Evolutionary conservation across 2,888 invertebrate species (phyloP), one percentile per base, ranked within the genome.

Genomic region (Cataglyphis livida): DNA sequence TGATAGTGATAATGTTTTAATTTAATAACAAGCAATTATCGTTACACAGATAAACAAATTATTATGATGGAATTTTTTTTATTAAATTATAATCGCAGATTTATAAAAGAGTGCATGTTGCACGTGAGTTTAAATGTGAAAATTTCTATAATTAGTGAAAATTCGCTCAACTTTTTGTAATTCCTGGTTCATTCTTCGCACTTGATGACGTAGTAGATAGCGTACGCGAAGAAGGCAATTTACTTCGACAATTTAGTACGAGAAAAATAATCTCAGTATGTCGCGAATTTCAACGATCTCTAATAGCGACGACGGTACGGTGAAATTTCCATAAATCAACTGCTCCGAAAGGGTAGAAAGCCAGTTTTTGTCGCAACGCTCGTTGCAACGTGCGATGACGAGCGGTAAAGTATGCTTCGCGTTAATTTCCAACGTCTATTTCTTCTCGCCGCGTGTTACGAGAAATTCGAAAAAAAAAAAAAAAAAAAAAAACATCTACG

Each of bases 261-360:
- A 35, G 48, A 61, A 65, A 66, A 41, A 51, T 35, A 74, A 61
- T 61, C n/a, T 44, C 44, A 5, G 15, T 62, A 32, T 10, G 44
- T 44, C 48, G 44, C 48, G 48, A 75, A 35, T 48, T 65, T 75
- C 48, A 66, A 38, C 48, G 75, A 75, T 75, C 65, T 32, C 32
- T 65, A 62, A 65, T 48, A 75, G 32, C 74, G 32, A 9, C 25
- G 66, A 51, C n/a, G 28, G 38, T 61, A 28, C 32, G 65, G 66
- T 51, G 75, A 75, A 75, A 65, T 75, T 75, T 65, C 48, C 75
- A 75, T 75, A 75, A 75, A 75, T 66, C 75, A 75, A 18, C 48
- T 38, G n/a, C 35, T 51, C 48, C 64, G 74, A 65, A 74, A 75
- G 48, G 75, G 12, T 75, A 75, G 66, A 75, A 75, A 75, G 66